phyloP scores from a whole-genome alignment of 2,797 vertebrate species.

The Alca torda region DNA sequence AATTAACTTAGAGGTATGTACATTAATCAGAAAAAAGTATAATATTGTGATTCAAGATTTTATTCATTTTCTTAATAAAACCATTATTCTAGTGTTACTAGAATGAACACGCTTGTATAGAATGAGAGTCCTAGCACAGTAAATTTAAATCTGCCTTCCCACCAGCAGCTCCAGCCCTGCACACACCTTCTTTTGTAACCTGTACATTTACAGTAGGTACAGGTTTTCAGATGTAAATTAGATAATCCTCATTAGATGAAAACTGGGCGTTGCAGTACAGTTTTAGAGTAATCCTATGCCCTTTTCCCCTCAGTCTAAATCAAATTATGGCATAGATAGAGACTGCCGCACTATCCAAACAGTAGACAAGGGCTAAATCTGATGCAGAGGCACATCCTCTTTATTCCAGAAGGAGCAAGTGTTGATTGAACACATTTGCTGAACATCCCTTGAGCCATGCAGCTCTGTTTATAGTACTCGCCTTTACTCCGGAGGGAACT shows the following conservation, averaged over 20 bases:
- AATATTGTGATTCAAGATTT: not conserved
- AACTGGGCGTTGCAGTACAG: not conserved
- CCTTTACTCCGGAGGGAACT: conserved; percentile 40
- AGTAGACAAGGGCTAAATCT: not conserved
- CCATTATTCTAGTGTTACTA: not conserved
- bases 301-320: not conserved
- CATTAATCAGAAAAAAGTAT: not conserved
- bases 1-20: not conserved
- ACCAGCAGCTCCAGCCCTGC: not conserved
- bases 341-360: not conserved
- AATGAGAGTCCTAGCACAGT: not conserved
- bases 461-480: conserved; percentile 28
- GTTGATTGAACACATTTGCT: conserved; percentile 52
- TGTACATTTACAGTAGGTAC: not conserved
- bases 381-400: conserved; percentile 44
- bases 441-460: conserved; percentile 7
- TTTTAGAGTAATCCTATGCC: not conserved
- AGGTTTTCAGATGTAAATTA: conserved; percentile 33
- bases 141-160: not conserved
- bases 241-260: conserved; percentile 9
- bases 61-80: conserved; percentile 4
- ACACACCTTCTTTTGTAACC: not conserved
- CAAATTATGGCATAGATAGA: not conserved
- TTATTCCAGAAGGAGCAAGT: conserved; percentile 18
- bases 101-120: not conserved